Conservation (phyloP, 2,113 vertebrate species). For the Macroglossus sobrinus region DNA sequence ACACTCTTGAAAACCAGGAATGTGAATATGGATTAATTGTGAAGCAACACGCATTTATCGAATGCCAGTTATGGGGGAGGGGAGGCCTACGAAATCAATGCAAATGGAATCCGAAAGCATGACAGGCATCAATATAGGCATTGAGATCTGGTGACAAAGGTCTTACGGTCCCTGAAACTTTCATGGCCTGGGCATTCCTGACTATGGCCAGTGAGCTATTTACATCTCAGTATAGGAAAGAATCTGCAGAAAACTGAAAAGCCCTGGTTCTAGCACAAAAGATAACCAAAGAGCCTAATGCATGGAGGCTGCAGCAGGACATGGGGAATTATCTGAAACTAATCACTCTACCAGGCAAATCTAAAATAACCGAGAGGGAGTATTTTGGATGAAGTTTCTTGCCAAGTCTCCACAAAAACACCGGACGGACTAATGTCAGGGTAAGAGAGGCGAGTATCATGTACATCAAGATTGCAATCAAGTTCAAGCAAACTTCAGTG, state of each 20-base stretch:
- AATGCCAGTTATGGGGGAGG: constrained; percentile 49
- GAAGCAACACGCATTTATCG: constrained; percentile 57
- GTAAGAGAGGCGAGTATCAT: not conserved
- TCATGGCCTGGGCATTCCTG: constrained; percentile 47
- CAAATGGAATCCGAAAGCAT: constrained; percentile 63
- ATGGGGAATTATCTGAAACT: not conserved
- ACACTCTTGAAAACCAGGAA: constrained; percentile 53
- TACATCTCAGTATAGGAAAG: constrained; percentile 47
- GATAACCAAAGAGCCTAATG: not conserved
- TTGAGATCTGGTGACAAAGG: constrained; percentile 71
- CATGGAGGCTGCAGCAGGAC: not conserved
- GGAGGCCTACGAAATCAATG: constrained; percentile 57
- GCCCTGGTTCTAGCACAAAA: not conserved
- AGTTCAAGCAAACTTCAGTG: not conserved
- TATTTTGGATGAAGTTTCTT: not conserved
- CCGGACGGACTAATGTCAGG: not conserved
- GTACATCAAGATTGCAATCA: accelerated
- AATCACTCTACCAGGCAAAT: not conserved
- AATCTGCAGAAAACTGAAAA: constrained; percentile 29
- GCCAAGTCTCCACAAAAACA: not conserved
- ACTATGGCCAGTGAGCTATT: constrained; percentile 46
- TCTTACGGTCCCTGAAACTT: constrained; percentile 48
- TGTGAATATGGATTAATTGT: constrained; percentile 63
- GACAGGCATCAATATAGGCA: constrained; percentile 64
- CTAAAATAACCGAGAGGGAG: not conserved